A percentile compares a stretch with the other conserved stretches of the same genome.
Conservation (phyloP, 2,113 vertebrate genomes). For the Gallinago undulata region DNA sequence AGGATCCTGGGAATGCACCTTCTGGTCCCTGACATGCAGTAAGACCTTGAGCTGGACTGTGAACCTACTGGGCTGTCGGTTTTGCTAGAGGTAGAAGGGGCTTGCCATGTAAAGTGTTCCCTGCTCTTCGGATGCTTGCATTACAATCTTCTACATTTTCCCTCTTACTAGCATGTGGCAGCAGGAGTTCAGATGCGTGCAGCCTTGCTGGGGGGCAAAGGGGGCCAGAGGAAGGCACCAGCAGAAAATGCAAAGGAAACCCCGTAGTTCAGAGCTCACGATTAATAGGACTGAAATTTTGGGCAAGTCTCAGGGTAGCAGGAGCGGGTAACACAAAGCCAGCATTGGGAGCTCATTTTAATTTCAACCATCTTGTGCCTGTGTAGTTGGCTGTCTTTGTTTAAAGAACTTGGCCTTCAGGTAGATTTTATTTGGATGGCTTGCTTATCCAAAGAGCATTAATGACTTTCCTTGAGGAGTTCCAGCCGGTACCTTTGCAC, state of each 20-base stretch:
- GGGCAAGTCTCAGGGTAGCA: neutral
- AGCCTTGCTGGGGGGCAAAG: neutral
- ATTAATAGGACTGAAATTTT: constrained; percentile 9
- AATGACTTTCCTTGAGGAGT: constrained; percentile 57
- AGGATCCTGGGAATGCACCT: neutral
- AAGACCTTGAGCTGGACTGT: neutral
- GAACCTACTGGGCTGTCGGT: neutral
- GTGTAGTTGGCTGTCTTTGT: constrained; percentile 60
- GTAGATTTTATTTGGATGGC: constrained; percentile 49
- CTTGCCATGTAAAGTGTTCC: fast-evolving
- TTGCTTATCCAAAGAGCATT: constrained; percentile 51
- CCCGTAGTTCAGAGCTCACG: neutral
- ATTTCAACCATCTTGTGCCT: constrained; percentile 52
- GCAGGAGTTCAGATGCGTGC: neutral
- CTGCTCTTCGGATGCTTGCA: neutral
- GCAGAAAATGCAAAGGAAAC: neutral
- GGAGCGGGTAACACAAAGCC: neutral
- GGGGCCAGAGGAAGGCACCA: neutral
- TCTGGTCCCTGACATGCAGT: neutral
- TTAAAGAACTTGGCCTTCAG: constrained; percentile 62
- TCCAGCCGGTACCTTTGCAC: constrained; percentile 51
- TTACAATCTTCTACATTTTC: neutral
- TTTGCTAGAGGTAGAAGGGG: neutral
- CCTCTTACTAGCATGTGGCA: neutral
- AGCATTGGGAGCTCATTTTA: constrained; percentile 44